These are phyloP conservation scores for Drosophila ezoana DNA, from an alignment of 2,888 invertebrate species.

Conservation along the genomic window DNA sequence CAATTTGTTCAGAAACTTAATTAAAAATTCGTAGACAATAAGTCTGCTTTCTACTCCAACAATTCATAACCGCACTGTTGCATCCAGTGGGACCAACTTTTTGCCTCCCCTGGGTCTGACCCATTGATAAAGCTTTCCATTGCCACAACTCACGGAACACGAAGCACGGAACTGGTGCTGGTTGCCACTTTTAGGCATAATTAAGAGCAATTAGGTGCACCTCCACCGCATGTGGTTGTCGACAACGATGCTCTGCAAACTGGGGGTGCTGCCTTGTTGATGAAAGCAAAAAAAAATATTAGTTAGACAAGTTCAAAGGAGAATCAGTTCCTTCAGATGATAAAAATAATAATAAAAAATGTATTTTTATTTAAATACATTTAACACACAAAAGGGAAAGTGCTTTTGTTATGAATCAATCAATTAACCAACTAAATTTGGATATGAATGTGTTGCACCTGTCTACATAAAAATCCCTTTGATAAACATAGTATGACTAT, in stretches of 20 bases:
- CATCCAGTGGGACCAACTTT: not conserved
- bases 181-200: not conserved
- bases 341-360: not conserved
- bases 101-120: not conserved
- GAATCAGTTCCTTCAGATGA: not conserved
- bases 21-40: not conserved
- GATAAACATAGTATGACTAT: not conserved
- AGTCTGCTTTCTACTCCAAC: not conserved
- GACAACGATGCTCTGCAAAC: not conserved
- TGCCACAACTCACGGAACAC: not conserved
- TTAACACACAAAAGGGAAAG: too few species aligned
- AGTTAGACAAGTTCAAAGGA: not conserved
- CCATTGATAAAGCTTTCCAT: not conserved
- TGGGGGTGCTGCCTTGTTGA: not conserved
- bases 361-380: not conserved
- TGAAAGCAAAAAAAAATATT: not conserved
- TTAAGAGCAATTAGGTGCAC: constrained; percentile 9
- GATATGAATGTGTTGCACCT: not conserved
- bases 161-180: not conserved
- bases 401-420: too few species aligned
- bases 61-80: not conserved
- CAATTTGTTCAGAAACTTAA: not conserved
- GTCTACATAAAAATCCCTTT: not conserved
- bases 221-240: not conserved
- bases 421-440: not conserved